Evolutionary conservation across 1,140 invertebrate genomes (phyloP), one percentile per base, ranked within the genome.

Genomic region (Tachypleus tridentatus): DNA sequence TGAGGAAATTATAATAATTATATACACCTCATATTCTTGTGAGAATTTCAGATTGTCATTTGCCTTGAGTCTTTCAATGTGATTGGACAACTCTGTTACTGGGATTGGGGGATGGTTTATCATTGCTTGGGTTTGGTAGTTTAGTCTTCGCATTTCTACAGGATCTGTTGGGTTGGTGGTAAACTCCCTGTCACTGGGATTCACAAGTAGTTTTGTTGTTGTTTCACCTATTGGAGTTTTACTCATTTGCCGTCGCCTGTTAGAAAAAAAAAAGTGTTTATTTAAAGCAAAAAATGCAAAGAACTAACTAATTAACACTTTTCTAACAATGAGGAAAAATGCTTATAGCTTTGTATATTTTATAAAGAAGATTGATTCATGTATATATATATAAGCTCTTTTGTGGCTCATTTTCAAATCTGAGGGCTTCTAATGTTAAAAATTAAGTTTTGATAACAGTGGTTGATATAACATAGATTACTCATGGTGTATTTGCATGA

Each of bases 11-110:
- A 8, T 54, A 7, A 54, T 7, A 8, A 54, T 59, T 5, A 11
- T 3, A 29, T 8, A n/a, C 59, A 66, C 68, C 65, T 96, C 91
- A 74, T 95, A 95, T 75, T 95, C 92, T 76, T 95, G 91, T 51
- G 91, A 93, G 78, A 99, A 99, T 77, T 97, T 95, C 9, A 92
- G 82, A 83, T 98, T 98, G 79, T 98, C 96, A 73, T 95, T 97
- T 51, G 88, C 82, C 81, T 98, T 98, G 4, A 99, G 82, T 69
- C 87, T 83, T 66, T 99, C 96, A 64, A 99, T 97, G 75, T 99
- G 95, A 76, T 94, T 91, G 5, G 87, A 82, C 5, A 99, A 82
- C 76, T 98, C 92, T 10, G 86, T 86, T 60, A 99, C 89, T 1
- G 93, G 88, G 70, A 99, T 97, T 4, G 97, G 95, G 8, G 95